These are phyloP conservation scores for Gymnobelideus leadbeateri DNA, from an alignment of 2,113 vertebrate species.

Conservation along the genomic window DNA sequence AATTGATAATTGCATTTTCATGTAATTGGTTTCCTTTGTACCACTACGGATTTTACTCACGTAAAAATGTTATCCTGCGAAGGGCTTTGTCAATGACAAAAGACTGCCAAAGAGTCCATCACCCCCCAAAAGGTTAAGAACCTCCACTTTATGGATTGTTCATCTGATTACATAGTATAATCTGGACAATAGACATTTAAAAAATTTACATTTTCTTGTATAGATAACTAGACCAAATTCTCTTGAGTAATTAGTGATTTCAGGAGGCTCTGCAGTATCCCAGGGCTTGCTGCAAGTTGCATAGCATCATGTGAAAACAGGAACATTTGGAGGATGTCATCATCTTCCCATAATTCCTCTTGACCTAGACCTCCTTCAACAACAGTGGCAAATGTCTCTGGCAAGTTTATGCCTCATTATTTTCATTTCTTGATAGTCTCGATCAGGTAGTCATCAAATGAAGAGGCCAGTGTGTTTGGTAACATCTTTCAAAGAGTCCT, in stretches of 20 bases:
- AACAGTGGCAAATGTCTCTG: background rate
- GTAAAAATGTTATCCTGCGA: background rate
- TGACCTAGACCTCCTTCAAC: background rate
- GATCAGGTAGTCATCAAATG: background rate
- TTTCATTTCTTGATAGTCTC: background rate
- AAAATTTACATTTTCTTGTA: background rate
- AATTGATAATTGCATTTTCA: background rate
- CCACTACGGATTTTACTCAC: background rate
- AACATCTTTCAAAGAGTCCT: background rate
- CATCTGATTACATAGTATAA: background rate
- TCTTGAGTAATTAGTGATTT: background rate
- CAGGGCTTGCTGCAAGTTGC: background rate
- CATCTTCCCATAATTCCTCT: background rate
- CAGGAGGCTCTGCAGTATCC: background rate
- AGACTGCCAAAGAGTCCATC: background rate
- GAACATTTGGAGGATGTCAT: background rate
- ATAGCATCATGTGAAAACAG: background rate
- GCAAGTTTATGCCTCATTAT: background rate
- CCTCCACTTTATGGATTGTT: background rate
- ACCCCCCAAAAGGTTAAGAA: background rate
- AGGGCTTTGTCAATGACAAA: background rate
- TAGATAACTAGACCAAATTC: background rate
- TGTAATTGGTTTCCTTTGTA: background rate
- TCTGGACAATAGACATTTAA: background rate
- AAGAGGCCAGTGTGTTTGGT: background rate